Percentiles rank a stretch among this genome's conserved stretches.
phyloP scores from a whole-genome alignment of 2,797 vertebrate genomes.

The Alfaro cultratus region DNA sequence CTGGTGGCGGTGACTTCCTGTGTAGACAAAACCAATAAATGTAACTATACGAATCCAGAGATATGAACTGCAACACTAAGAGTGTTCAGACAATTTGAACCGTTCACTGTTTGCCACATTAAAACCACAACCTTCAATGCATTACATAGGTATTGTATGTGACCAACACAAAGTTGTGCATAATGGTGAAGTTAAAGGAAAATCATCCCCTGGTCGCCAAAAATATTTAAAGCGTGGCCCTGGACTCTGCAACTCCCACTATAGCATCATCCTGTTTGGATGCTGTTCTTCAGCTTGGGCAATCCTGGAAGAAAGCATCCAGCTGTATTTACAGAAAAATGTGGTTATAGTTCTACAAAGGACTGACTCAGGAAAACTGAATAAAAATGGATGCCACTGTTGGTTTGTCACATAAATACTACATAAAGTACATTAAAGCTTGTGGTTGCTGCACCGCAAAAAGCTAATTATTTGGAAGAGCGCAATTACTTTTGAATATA shows the following conservation, averaged over 20 bases:
- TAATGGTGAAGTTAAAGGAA: background rate
- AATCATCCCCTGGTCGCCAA: background rate
- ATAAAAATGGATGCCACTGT: background rate
- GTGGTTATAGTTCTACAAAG: background rate
- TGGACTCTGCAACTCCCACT: background rate
- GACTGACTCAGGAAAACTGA: background rate
- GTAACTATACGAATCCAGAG: slow-evolving; percentile 15
- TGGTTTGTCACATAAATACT: background rate
- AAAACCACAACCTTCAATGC: background rate
- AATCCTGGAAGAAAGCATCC: background rate
- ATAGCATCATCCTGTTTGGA: background rate
- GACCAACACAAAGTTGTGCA: background rate
- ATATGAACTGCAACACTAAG: background rate
- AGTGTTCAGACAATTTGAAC: background rate
- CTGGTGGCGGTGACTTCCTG: slow-evolving; percentile 99
- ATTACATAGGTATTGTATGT: background rate
- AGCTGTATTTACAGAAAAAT: background rate
- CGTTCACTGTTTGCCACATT: background rate
- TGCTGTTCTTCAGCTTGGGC: background rate
- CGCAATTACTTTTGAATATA: background rate
- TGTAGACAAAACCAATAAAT: slow-evolving; percentile 51
- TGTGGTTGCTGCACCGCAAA: background rate
- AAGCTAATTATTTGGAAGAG: background rate
- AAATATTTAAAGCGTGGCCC: background rate
- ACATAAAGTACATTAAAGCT: background rate